phyloP scores from a whole-genome alignment of 2,113 vertebrate genomes.

The Lynx canadensis region DNA sequence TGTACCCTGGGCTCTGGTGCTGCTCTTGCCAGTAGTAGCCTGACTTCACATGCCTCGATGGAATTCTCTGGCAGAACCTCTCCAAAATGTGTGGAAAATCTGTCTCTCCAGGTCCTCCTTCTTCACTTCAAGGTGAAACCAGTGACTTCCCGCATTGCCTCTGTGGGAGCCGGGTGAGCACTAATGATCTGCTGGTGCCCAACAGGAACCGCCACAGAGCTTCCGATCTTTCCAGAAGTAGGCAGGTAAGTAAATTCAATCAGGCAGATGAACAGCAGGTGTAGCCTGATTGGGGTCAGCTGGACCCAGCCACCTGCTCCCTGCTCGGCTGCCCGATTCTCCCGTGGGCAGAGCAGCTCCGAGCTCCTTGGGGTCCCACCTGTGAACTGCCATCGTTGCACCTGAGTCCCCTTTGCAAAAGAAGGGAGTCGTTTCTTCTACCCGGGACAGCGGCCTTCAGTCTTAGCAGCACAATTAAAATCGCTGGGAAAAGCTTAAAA shows the following conservation, averaged over 20 bases:
- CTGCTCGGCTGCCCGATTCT: background rate
- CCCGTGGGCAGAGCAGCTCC: accelerated
- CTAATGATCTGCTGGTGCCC: background rate
- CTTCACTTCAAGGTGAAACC: constrained; percentile 63
- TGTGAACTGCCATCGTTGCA: accelerated
- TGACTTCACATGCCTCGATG: background rate
- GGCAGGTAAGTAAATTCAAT: background rate
- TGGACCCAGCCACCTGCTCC: background rate
- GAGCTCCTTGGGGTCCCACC: background rate
- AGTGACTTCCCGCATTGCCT: background rate
- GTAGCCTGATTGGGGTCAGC: accelerated
- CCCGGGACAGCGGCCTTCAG: background rate
- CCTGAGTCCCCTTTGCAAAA: background rate
- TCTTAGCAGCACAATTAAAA: background rate
- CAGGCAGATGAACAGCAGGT: accelerated
- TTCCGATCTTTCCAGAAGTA: background rate
- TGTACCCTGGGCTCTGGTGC: background rate
- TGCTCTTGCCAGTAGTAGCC: background rate
- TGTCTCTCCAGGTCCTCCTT: background rate
- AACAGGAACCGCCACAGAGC: accelerated
- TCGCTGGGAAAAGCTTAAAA: background rate
- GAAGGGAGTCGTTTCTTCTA: background rate
- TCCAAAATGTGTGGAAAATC: constrained; percentile 5
- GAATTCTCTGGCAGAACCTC: constrained; percentile 27
- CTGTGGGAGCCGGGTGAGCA: background rate